phyloP scores from a whole-genome alignment of 1,140 invertebrate genomes.

The Sitophilus oryzae region DNA sequence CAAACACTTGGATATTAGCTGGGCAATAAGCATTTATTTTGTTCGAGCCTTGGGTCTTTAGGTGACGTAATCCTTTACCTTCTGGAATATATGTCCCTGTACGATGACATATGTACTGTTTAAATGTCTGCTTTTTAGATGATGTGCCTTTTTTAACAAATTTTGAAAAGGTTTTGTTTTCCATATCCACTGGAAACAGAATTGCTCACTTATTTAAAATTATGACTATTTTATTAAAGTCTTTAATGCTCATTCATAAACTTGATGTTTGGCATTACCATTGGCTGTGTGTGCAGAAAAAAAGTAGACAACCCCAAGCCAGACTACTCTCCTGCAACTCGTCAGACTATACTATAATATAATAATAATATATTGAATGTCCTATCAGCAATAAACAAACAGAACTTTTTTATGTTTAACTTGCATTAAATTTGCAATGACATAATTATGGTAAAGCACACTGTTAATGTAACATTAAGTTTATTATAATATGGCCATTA shows the following conservation, averaged over 20 bases:
- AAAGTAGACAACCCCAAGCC: too few relatives aligned
- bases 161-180: constrained; percentile 3
- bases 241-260: too few relatives aligned
- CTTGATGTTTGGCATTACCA: too few relatives aligned
- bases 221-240: too few relatives aligned
- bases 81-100: constrained; percentile 10
- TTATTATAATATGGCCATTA: too few relatives aligned
- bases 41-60: constrained; percentile 13
- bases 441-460: too few relatives aligned
- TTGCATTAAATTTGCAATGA: too few relatives aligned
- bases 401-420: background rate
- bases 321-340: too few relatives aligned
- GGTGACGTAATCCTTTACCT: constrained; percentile 9
- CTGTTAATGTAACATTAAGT: too few relatives aligned
- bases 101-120: constrained; percentile 5
- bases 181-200: background rate
- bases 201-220: background rate
- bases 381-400: background rate
- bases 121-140: background rate
- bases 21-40: constrained; percentile 21
- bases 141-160: background rate
- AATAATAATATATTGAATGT: background rate
- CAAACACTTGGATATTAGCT: constrained; percentile 11
- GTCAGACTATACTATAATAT: too few relatives aligned
- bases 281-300: too few relatives aligned